A percentile compares a stretch with the other conserved stretches of the same genome.
These are phyloP conservation scores for Mylabris phalerata DNA, from an alignment of 1,140 invertebrate species.

Conservation along the genomic window DNA sequence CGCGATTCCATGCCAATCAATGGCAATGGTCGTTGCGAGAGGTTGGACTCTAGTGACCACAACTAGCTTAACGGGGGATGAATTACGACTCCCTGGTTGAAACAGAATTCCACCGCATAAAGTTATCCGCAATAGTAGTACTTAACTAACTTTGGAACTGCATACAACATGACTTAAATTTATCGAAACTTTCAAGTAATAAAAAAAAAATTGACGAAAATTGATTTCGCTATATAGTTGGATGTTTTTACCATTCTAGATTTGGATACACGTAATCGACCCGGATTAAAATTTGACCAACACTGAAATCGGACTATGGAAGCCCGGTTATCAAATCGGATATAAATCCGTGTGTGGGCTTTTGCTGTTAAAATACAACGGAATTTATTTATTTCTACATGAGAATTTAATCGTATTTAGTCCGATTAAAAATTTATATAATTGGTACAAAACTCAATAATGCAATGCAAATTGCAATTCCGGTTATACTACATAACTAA, in stretches of 20 bases:
- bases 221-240: too few species aligned
- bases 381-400: conserved; percentile 3
- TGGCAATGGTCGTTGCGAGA: conserved; percentile 28
- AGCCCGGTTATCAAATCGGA: neutral
- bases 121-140: too few species aligned
- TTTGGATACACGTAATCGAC: conserved; percentile 4
- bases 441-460: conserved; percentile 15
- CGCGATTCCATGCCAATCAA: conserved; percentile 40
- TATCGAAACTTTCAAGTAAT: too few species aligned
- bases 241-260: conserved; percentile 5
- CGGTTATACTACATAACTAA: neutral
- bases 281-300: conserved; percentile 8
- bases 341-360: neutral
- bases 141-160: too few species aligned
- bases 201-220: too few species aligned
- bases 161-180: too few species aligned
- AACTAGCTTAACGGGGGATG: conserved; percentile 37
- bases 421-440: conserved; percentile 14
- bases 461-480: conserved; percentile 12
- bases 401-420: conserved; percentile 9
- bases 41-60: conserved; percentile 26
- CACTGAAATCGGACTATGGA: neutral
- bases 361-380: neutral
- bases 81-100: conserved; percentile 34
- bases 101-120: too few species aligned